A percentile compares a stretch with the other conserved stretches of the same genome.
Conservation (phyloP, 2,113 vertebrate species). For the Oreocharis arfaki region DNA sequence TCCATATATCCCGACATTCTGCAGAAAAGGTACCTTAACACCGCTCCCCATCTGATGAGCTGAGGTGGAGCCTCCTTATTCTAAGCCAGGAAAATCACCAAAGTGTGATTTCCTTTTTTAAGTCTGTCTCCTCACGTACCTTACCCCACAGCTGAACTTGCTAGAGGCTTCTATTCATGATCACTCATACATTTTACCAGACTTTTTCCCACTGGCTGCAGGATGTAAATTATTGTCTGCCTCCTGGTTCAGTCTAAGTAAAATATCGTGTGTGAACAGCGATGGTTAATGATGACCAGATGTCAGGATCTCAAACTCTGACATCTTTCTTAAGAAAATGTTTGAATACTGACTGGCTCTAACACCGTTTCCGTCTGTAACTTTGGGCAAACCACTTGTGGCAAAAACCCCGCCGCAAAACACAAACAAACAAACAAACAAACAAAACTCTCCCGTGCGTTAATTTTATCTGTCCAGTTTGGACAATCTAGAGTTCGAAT, state of each 20-base stretch:
- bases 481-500: background rate
- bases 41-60: background rate
- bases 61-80: background rate
- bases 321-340: background rate
- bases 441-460: background rate
- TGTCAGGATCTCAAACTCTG: background rate
- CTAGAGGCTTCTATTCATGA: background rate
- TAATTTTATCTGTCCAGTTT: background rate
- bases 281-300: constrained; percentile 8
- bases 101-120: constrained; percentile 12
- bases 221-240: background rate
- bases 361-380: background rate
- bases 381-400: background rate
- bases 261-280: background rate
- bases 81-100: constrained; percentile 6
- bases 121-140: background rate
- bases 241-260: background rate
- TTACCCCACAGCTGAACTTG: background rate
- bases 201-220: background rate
- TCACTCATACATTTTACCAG: background rate
- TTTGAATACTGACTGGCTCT: background rate
- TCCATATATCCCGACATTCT: background rate
- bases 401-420: background rate
- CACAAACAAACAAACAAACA: background rate
- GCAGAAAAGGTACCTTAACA: background rate